These are phyloP conservation scores for Atta texana DNA, from an alignment of 1,140 invertebrate species.

Conservation along the genomic window DNA sequence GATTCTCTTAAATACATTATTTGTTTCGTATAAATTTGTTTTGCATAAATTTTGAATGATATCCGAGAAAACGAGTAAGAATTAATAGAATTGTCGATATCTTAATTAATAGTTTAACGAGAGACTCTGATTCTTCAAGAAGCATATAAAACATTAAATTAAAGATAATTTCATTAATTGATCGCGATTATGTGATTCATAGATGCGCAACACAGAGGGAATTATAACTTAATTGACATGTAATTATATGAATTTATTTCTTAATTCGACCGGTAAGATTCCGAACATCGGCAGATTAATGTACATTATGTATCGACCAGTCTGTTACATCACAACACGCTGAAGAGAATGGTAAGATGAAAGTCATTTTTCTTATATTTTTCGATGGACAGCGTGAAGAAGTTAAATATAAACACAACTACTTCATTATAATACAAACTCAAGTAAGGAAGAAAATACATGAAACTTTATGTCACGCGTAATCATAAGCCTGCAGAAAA, in stretches of 20 bases:
- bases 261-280: background rate
- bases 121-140: background rate
- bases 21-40: conserved; percentile 6
- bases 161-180: background rate
- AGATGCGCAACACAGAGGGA: background rate
- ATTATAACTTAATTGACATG: background rate
- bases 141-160: conserved; percentile 2
- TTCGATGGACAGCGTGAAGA: background rate
- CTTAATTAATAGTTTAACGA: conserved; percentile 27
- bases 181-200: conserved; percentile 10
- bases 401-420: background rate
- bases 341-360: background rate
- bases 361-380: conserved; percentile 15
- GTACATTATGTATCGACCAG: background rate
- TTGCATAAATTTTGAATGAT: background rate
- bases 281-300: background rate
- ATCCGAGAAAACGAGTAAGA: background rate
- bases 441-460: background rate
- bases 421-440: background rate
- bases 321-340: background rate
- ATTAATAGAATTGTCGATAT: background rate
- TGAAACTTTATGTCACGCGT: background rate
- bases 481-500: background rate
- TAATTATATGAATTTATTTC: conserved; percentile 3
- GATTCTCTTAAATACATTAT: background rate